phyloP scores from a whole-genome alignment of 2,888 invertebrate species.

The Himalopsyche kuldschensis region DNA sequence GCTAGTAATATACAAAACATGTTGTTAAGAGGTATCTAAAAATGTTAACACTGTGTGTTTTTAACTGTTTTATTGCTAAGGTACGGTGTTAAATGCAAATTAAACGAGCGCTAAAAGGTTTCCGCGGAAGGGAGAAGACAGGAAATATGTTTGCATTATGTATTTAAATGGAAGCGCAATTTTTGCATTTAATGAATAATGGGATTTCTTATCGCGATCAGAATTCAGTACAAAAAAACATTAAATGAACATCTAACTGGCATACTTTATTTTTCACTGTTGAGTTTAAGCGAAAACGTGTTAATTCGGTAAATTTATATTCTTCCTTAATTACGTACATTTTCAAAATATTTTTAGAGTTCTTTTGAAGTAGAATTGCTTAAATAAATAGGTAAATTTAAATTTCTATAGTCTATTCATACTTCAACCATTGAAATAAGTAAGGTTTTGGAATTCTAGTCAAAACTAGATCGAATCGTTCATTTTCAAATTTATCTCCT shows the following conservation, averaged over 20 bases:
- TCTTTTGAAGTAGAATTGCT: too few species aligned
- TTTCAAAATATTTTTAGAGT: too few species aligned
- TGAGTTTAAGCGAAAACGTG: too few species aligned
- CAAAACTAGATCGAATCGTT: too few species aligned
- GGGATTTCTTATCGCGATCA: background rate
- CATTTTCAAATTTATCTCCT: too few species aligned
- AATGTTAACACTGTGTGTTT: background rate
- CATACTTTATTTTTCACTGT: background rate
- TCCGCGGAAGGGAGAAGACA: background rate
- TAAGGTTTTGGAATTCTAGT: too few species aligned
- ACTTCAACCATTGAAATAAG: too few species aligned
- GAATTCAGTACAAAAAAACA: background rate
- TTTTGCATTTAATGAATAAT: background rate
- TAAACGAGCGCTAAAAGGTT: background rate
- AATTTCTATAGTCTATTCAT: too few species aligned
- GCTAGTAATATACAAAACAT: too few species aligned
- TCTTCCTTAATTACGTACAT: too few species aligned
- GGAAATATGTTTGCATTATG: background rate
- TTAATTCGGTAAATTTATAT: too few species aligned
- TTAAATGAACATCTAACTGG: background rate
- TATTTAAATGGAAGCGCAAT: background rate
- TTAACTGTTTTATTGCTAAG: background rate
- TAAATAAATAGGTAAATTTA: too few species aligned
- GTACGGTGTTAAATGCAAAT: background rate
- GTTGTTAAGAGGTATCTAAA: background rate